Evolutionary conservation across 2,888 invertebrate species (phyloP).

Genomic region (Nowickia ferox): DNA sequence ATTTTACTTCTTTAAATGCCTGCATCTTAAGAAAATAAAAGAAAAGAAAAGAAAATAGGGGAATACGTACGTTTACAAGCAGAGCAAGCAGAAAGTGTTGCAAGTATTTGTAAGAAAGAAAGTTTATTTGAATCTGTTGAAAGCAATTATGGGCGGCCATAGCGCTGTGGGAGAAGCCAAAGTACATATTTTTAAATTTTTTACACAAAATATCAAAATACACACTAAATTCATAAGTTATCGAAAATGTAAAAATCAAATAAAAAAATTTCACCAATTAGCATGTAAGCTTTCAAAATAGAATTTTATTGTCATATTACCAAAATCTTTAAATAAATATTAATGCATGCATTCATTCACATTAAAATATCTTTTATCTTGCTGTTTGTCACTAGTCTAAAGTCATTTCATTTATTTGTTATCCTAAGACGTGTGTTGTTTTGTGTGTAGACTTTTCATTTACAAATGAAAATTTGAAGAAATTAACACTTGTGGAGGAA

Average conservation of each 20-base stretch:
- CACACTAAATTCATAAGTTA: neutral
- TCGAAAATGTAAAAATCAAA: neutral
- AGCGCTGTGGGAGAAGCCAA: too few species aligned
- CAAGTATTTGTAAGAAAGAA: neutral
- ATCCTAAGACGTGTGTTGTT: neutral
- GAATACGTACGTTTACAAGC: neutral
- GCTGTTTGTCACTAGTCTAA: neutral
- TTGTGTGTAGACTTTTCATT: constrained; percentile 54
- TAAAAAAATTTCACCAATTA: constrained; percentile 1
- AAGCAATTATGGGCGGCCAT: too few species aligned
- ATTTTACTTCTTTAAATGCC: neutral
- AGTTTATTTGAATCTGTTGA: too few species aligned
- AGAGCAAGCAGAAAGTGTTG: neutral
- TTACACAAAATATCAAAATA: too few species aligned
- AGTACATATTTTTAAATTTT: too few species aligned
- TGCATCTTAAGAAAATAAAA: neutral
- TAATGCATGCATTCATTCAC: too few species aligned
- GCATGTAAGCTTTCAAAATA: neutral
- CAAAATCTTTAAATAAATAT: neutral
- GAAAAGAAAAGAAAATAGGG: neutral
- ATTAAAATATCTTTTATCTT: neutral
- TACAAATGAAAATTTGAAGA: constrained; percentile 40
- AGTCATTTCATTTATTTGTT: neutral
- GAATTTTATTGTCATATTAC: neutral
- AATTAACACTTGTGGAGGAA: constrained; percentile 60